phyloP scores from a whole-genome alignment of 2,113 vertebrate species.

The Ornithorhynchus anatinus region DNA sequence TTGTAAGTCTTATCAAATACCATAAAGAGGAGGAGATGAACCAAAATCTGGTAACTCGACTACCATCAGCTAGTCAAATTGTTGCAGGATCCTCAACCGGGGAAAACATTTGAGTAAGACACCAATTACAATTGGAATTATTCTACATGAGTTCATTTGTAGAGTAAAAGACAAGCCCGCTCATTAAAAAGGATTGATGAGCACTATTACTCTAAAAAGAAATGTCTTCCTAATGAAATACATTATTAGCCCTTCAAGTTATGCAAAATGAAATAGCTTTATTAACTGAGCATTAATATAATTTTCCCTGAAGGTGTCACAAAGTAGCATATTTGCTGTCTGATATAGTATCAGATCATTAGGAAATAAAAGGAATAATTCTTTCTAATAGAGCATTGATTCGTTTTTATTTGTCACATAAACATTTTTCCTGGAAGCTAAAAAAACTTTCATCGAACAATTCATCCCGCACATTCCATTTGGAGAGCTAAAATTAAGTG shows the following conservation, averaged over 20 bases:
- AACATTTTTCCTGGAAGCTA: not conserved
- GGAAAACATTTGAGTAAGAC: not conserved
- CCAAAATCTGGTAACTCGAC: too few relatives aligned
- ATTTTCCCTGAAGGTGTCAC: constrained; percentile 36
- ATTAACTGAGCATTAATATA: constrained; percentile 36
- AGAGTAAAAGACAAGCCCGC: constrained; percentile 1
- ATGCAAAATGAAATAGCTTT: constrained; percentile 51
- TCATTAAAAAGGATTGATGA: constrained; percentile 42
- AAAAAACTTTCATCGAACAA: not conserved
- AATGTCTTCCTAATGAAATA: constrained; percentile 46
- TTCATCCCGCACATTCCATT: not conserved
- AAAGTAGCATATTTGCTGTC: constrained; percentile 22
- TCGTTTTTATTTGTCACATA: constrained; percentile 6
- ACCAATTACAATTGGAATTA: constrained; percentile 34
- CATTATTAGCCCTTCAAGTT: constrained; percentile 31
- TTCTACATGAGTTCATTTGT: not conserved
- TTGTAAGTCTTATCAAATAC: not conserved
- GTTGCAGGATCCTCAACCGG: not conserved
- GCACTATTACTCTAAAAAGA: constrained; percentile 24
- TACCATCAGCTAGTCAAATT: not conserved
- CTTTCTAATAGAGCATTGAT: constrained; percentile 27
- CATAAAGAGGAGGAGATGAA: too few relatives aligned
- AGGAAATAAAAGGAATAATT: constrained; percentile 22
- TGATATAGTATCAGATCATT: constrained; percentile 14
- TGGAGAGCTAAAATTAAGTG: too few relatives aligned